Conservation (phyloP, 2,888 invertebrate genomes). For the Ypsolopha sequella region DNA sequence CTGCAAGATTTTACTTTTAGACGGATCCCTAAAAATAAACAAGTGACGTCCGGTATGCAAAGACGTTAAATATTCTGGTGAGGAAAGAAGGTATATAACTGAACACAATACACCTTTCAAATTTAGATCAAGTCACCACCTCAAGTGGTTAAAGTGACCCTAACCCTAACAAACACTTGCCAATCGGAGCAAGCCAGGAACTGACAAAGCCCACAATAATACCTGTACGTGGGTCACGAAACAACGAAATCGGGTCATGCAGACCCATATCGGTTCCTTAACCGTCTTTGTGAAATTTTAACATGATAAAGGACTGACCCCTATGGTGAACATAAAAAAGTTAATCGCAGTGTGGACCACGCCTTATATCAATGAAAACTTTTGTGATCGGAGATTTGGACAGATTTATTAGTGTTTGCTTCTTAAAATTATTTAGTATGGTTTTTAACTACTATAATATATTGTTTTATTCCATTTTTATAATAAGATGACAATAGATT, state of each 20-base stretch:
- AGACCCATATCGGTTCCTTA: constrained; percentile 30
- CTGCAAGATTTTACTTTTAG: no score
- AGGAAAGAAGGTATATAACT: no score
- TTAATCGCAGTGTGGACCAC: constrained; percentile 33
- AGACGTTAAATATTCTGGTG: no score
- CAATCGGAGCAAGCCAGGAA: background rate
- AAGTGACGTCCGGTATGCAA: no score
- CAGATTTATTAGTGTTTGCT: background rate
- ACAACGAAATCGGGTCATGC: constrained; percentile 8
- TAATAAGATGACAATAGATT: no score
- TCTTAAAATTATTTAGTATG: no score
- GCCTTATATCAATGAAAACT: constrained; percentile 15
- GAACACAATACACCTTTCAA: no score
- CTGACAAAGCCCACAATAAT: constrained; percentile 6
- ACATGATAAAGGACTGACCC: constrained; percentile 49
- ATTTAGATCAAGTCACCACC: no score
- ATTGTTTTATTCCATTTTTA: no score
- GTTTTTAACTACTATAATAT: no score
- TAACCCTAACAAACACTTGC: background rate
- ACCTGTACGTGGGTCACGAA: constrained; percentile 31
- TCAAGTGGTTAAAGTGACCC: no score
- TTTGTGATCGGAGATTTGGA: background rate
- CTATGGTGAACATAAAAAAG: constrained; percentile 26
- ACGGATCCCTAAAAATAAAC: no score
- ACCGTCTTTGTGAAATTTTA: constrained; percentile 16